phyloP scores from a whole-genome alignment of 2,113 vertebrate species.

The Coryphaenoides rupestris region DNA sequence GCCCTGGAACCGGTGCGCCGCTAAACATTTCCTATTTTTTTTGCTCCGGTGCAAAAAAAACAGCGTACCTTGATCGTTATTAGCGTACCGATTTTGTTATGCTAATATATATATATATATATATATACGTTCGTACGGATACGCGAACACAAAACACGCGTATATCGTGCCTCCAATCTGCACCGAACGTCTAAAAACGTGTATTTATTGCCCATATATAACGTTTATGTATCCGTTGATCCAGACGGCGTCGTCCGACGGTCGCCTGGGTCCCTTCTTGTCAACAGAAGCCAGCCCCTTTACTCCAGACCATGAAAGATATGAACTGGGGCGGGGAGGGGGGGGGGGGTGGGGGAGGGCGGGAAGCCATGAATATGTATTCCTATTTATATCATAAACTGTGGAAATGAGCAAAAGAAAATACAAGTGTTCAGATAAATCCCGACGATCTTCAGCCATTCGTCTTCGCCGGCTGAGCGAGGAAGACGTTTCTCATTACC shows the following conservation, averaged over 20 bases:
- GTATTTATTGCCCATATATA: not conserved
- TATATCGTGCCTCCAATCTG: not conserved
- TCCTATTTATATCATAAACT: constrained; percentile 19
- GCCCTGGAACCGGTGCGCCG: too few relatives aligned
- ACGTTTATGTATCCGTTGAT: not conserved
- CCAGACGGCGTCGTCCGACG: not conserved
- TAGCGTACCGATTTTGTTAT: too few relatives aligned
- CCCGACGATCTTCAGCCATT: constrained; percentile 14
- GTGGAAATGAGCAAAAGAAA: constrained; percentile 8
- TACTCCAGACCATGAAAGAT: constrained; percentile 5
- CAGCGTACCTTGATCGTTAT: too few relatives aligned
- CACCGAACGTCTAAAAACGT: too few relatives aligned
- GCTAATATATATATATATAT: too few relatives aligned
- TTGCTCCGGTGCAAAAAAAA: too few relatives aligned
- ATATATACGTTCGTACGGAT: too few relatives aligned
- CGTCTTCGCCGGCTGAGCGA: constrained; percentile 29
- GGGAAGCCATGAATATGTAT: not conserved
- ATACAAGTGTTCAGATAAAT: constrained; percentile 21
- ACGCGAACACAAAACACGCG: too few relatives aligned
- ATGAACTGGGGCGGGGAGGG: too few relatives aligned
- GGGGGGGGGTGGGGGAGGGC: too few relatives aligned
- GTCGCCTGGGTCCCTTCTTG: not conserved
- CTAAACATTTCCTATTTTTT: too few relatives aligned
- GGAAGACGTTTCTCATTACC: constrained; percentile 6
- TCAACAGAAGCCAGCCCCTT: not conserved